These are phyloP conservation scores for Halcyon smyrnensis DNA, from an alignment of 2,797 vertebrate genomes.

Conservation along the genomic window DNA sequence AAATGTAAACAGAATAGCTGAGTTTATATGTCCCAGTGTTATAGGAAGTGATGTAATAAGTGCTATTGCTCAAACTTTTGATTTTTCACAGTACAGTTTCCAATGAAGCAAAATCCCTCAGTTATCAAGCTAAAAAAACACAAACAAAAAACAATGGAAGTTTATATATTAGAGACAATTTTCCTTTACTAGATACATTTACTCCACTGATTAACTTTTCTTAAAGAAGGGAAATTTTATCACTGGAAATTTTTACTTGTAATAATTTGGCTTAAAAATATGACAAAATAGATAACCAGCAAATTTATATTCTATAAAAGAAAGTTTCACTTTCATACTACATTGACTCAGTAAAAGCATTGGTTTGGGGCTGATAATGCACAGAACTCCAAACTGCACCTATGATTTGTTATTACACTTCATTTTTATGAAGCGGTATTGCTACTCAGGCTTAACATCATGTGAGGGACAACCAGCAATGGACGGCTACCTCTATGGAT, in stretches of 20 bases:
- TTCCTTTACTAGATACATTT: background rate
- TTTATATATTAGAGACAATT: background rate
- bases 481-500: background rate
- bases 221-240: background rate
- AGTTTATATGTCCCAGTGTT: background rate
- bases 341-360: background rate
- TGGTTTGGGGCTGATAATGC: background rate
- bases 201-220: background rate
- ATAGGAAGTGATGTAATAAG: background rate
- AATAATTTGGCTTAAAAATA: slow-evolving; percentile 7
- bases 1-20: background rate
- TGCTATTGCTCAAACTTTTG: background rate
- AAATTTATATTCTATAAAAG: background rate
- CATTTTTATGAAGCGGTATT: background rate
- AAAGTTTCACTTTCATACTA: background rate
- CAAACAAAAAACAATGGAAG: background rate
- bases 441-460: background rate
- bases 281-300: background rate
- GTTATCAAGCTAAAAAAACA: background rate
- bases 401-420: background rate
- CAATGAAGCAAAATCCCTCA: background rate
- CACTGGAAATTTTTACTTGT: background rate
- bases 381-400: background rate
- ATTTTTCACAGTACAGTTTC: background rate
- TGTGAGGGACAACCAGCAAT: background rate